A percentile compares a stretch with the other conserved stretches of the same genome.
phyloP scores from a whole-genome alignment of 2,888 invertebrate genomes.

The Oxycera nigricornis region DNA sequence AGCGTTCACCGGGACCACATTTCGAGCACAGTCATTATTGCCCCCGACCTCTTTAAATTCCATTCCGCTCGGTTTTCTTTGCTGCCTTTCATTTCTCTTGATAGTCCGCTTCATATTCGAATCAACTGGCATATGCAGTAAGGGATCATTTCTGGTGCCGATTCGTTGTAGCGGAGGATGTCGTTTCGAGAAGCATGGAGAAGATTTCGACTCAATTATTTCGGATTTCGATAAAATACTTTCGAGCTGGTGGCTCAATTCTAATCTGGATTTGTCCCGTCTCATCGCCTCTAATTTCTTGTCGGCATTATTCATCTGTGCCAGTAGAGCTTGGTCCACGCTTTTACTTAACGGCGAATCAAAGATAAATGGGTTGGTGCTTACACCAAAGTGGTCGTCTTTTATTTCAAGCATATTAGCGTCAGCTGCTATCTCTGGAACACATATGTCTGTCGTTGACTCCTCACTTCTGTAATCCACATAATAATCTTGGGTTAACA shows the following conservation, averaged over 20 bases:
- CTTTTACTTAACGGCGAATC: slow-evolving; percentile 55
- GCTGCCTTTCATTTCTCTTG: neutral
- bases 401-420: slow-evolving; percentile 65
- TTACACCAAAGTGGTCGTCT: slow-evolving; percentile 70
- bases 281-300: neutral
- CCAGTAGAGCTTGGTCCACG: slow-evolving; percentile 54
- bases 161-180: neutral
- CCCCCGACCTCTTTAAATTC: neutral
- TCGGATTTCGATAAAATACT: slow-evolving; percentile 57
- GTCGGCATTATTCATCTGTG: slow-evolving; percentile 15
- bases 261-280: slow-evolving; percentile 19
- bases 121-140: slow-evolving; percentile 18
- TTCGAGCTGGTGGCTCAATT: slow-evolving; percentile 46
- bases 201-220: slow-evolving; percentile 53
- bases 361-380: slow-evolving; percentile 56
- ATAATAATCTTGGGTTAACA: neutral
- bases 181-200: too few species aligned
- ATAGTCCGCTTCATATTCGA: slow-evolving; percentile 21
- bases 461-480: slow-evolving; percentile 51
- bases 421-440: slow-evolving; percentile 33
- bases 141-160: neutral
- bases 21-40: neutral
- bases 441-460: slow-evolving; percentile 39
- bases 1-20: neutral
- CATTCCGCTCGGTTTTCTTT: neutral